Conservation (phyloP, 2,797 vertebrate genomes). For the Gephyroberyx darwinii region DNA sequence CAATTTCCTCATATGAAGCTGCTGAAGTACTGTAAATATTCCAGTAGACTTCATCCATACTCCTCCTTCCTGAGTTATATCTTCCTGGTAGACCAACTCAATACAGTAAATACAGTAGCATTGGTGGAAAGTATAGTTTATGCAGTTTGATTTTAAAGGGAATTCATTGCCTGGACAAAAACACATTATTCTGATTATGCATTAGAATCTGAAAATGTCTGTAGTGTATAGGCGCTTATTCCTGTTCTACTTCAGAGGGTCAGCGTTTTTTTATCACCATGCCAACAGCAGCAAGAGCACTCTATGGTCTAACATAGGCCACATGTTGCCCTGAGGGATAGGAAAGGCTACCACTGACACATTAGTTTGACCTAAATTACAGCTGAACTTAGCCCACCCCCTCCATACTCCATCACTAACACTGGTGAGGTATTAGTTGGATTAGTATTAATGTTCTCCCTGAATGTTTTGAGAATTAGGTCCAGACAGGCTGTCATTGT, state of each 20-base stretch:
- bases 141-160: too few relatives aligned
- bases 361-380: constrained; percentile 70
- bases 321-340: constrained; percentile 30
- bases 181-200: too few relatives aligned
- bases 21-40: too few relatives aligned
- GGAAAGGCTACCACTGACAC: constrained; percentile 40
- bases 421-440: constrained; percentile 26
- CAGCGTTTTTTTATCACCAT: not conserved
- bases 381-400: constrained; percentile 38
- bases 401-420: constrained; percentile 14
- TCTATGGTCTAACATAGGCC: constrained; percentile 25
- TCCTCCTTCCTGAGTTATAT: too few relatives aligned
- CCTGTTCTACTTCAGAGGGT: not conserved
- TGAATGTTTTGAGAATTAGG: constrained; percentile 32
- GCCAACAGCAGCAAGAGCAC: not conserved
- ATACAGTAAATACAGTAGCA: too few relatives aligned
- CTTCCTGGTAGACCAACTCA: too few relatives aligned
- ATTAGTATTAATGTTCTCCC: constrained; percentile 30
- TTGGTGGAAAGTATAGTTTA: too few relatives aligned
- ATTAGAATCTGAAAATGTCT: not conserved
- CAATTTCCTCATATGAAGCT: too few relatives aligned
- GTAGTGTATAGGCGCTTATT: not conserved
- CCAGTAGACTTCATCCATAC: too few relatives aligned
- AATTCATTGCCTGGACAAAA: not conserved
- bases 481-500: not conserved